Conservation (phyloP, 2,888 invertebrate species). For the Psylliodes chrysocephalus region DNA sequence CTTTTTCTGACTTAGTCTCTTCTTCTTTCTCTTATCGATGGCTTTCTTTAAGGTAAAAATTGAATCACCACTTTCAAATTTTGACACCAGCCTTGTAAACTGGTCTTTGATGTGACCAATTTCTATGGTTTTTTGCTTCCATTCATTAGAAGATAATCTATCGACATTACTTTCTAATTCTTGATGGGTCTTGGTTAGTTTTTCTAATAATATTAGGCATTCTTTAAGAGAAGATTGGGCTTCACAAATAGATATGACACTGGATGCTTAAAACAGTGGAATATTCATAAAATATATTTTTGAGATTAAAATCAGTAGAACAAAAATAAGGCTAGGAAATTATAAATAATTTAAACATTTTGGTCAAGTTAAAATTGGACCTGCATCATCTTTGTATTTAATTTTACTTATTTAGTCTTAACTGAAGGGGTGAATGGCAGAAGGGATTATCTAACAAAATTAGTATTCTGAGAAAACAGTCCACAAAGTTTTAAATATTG, state of each 20-base stretch:
- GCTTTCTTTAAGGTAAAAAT: conserved; percentile 63
- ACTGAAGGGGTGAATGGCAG: too few relatives aligned
- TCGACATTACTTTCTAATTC: conserved; percentile 64
- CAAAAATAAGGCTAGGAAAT: too few relatives aligned
- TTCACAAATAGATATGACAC: conserved; percentile 58
- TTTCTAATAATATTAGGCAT: conserved; percentile 57
- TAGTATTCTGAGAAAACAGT: too few relatives aligned
- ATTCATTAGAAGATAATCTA: conserved; percentile 67
- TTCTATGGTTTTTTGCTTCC: conserved; percentile 67
- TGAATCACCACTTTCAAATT: conserved; percentile 63
- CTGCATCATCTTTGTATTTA: too few relatives aligned
- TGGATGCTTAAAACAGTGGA: conserved; percentile 31
- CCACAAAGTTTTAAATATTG: too few relatives aligned
- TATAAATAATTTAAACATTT: too few relatives aligned
- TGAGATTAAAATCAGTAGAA: too few relatives aligned
- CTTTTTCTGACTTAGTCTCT: conserved; percentile 65
- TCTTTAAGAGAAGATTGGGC: conserved; percentile 58
- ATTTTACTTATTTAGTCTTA: too few relatives aligned
- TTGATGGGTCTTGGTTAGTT: conserved; percentile 62
- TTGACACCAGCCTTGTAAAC: conserved; percentile 62
- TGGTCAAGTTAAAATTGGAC: too few relatives aligned
- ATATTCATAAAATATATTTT: too few relatives aligned
- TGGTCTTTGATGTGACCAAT: conserved; percentile 66
- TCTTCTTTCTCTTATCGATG: conserved; percentile 65
- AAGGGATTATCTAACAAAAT: too few relatives aligned